Evolutionary conservation across 2,888 invertebrate species (phyloP).

Genomic region (Holacanthella duospinosa): DNA sequence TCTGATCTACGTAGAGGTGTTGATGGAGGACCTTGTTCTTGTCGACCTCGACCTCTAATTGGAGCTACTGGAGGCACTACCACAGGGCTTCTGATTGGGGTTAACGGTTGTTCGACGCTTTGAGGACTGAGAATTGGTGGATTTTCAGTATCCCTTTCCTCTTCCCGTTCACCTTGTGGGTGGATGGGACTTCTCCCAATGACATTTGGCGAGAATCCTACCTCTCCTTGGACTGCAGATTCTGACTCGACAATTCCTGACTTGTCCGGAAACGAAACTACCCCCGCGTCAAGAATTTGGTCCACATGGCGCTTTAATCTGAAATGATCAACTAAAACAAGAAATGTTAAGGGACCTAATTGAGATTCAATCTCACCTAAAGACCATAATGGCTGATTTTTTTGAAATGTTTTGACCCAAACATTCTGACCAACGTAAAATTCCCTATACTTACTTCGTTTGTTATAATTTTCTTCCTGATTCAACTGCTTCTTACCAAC

Average conservation of each 20-base stretch:
- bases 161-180: neutral
- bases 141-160: too few species aligned
- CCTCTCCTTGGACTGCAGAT: neutral
- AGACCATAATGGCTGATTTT: neutral
- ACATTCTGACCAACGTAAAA: neutral
- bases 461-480: neutral
- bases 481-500: neutral
- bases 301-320: neutral
- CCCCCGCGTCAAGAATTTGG: neutral
- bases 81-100: too few species aligned
- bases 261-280: neutral
- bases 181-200: neutral
- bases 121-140: too few species aligned
- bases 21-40: too few species aligned
- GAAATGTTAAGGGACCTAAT: neutral
- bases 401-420: neutral
- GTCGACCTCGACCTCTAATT: too few species aligned
- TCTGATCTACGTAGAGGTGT: too few species aligned
- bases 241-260: neutral
- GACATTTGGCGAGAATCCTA: neutral
- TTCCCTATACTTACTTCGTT: neutral
- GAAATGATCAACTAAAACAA: neutral
- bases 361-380: neutral
- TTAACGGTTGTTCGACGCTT: too few species aligned
- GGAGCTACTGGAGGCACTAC: too few species aligned